Conservation (phyloP, 2,888 invertebrate species). For the Encarsia formosa region DNA sequence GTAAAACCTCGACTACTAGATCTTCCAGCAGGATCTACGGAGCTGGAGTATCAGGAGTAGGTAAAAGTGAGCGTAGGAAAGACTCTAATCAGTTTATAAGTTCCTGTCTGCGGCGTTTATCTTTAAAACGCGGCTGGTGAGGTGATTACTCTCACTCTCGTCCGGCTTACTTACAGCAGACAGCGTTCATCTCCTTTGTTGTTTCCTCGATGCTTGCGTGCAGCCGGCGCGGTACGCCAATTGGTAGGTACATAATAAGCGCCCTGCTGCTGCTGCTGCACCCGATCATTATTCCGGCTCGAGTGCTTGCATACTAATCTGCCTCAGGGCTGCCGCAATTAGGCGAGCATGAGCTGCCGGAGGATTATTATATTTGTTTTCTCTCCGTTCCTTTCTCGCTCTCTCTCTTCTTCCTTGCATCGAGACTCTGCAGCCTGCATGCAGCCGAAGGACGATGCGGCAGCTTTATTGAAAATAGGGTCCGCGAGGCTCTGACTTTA, state of each 20-base stretch:
- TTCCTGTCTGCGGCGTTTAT: constrained; percentile 45
- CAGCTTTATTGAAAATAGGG: too few species aligned
- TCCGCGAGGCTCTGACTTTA: too few species aligned
- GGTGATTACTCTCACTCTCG: constrained; percentile 17
- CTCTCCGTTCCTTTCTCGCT: constrained; percentile 3
- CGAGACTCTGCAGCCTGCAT: too few species aligned
- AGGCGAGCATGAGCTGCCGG: constrained; percentile 40
- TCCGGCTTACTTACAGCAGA: constrained; percentile 23
- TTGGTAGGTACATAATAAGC: too few species aligned
- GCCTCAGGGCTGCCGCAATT: constrained; percentile 41
- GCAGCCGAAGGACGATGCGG: too few species aligned
- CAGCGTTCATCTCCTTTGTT: constrained; percentile 12
- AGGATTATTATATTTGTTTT: constrained; percentile 23
- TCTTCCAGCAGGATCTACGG: too few species aligned
- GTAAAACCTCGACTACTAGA: too few species aligned
- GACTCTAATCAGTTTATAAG: constrained; percentile 34
- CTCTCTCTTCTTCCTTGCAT: constrained; percentile 3
- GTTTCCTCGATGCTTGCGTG: too few species aligned
- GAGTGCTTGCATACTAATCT: constrained; percentile 41
- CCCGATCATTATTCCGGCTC: constrained; percentile 20
- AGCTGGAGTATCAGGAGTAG: too few species aligned
- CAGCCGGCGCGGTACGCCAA: too few species aligned
- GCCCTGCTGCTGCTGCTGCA: constrained; percentile 9
- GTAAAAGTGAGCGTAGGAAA: too few species aligned
- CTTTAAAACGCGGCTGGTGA: constrained; percentile 35